Conservation (phyloP, 2,797 vertebrate genomes). For the Rhinoraja longicauda region DNA sequence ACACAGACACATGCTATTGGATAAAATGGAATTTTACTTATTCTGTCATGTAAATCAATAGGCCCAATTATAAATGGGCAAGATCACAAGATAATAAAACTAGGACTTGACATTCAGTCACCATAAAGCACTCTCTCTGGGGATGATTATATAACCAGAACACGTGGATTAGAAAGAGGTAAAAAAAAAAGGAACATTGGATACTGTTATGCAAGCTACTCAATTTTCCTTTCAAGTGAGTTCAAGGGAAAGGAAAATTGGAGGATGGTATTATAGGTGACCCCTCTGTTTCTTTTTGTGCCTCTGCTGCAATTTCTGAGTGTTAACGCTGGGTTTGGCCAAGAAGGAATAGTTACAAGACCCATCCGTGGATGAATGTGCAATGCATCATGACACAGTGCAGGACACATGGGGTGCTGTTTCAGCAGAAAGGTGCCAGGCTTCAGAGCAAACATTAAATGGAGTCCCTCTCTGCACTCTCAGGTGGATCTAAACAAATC, state of each 20-base stretch:
- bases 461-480: not conserved
- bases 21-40: not conserved
- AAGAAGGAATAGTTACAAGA: not conserved
- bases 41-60: not conserved
- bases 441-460: not conserved
- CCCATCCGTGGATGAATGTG: not conserved
- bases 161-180: not conserved
- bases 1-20: not conserved
- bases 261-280: not conserved
- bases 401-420: not conserved
- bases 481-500: not conserved
- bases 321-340: not conserved
- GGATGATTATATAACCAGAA: not conserved
- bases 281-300: not conserved
- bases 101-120: not conserved
- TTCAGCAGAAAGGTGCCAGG: not conserved
- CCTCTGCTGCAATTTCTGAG: not conserved
- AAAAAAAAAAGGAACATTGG: not conserved
- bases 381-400: not conserved
- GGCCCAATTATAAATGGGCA: not conserved
- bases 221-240: not conserved
- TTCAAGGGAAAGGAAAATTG: not conserved
- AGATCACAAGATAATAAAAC: not conserved
- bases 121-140: not conserved
- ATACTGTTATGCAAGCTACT: not conserved